A percentile compares a stretch with the other conserved stretches of the same genome.
These are phyloP conservation scores for Pocota personata DNA, from an alignment of 2,888 invertebrate species.

Conservation along the genomic window DNA sequence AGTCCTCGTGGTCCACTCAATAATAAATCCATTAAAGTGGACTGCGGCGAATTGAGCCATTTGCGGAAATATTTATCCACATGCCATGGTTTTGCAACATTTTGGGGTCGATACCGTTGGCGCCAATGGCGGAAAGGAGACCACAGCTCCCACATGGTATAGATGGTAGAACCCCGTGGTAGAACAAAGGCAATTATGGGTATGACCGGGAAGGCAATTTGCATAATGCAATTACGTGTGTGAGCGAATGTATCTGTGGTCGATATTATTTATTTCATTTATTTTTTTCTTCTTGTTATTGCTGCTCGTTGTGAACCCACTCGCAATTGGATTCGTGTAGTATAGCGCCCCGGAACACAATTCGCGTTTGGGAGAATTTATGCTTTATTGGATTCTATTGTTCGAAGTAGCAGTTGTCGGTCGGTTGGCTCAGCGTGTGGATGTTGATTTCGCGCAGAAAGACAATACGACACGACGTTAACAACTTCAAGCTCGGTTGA, in stretches of 20 bases:
- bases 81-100: constrained; percentile 47
- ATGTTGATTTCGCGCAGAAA: constrained; percentile 48
- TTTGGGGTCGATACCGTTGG: constrained; percentile 45
- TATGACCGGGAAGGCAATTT: constrained; percentile 66
- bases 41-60: constrained; percentile 62
- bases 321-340: constrained; percentile 59
- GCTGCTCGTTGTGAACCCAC: constrained; percentile 32
- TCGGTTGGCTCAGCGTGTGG: background rate
- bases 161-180: constrained; percentile 26
- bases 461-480: constrained; percentile 68
- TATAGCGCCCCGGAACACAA: constrained; percentile 70
- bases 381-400: constrained; percentile 72
- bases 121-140: constrained; percentile 52
- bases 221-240: constrained; percentile 69
- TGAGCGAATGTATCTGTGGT: constrained; percentile 56
- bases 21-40: constrained; percentile 70
- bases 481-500: constrained; percentile 70
- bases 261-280: constrained; percentile 63
- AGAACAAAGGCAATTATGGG: constrained; percentile 71
- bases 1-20: constrained; percentile 34
- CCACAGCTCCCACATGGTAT: constrained; percentile 51
- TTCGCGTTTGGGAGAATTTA: constrained; percentile 63
- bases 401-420: constrained; percentile 17
- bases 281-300: constrained; percentile 7
- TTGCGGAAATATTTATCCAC: constrained; percentile 61